These are phyloP conservation scores for Excalfactoria chinensis DNA, from an alignment of 2,113 vertebrate genomes.

Conservation along the genomic window DNA sequence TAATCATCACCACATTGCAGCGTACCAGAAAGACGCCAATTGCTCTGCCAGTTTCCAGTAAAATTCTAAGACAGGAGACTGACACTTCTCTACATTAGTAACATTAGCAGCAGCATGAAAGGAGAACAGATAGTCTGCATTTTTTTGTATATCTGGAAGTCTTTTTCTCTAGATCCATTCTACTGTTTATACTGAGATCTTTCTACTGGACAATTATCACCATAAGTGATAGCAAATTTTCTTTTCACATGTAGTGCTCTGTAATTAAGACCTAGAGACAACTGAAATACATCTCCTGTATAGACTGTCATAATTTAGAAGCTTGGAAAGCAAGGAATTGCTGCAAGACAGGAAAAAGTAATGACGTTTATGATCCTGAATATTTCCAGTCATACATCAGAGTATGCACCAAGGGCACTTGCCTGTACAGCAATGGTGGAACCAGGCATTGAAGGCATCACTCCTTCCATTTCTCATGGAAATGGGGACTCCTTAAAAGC, in stretches of 20 bases:
- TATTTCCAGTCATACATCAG: not conserved
- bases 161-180: not conserved
- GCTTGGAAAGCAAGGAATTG: not conserved
- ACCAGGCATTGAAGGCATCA: rapidly evolving
- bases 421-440: not conserved
- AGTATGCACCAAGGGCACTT: not conserved
- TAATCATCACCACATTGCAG: not conserved
- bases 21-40: not conserved
- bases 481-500: not conserved
- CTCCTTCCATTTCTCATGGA: not conserved
- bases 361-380: not conserved
- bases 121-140: not conserved
- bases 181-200: not conserved
- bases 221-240: not conserved
- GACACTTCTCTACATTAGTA: not conserved
- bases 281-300: not conserved
- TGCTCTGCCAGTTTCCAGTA: not conserved
- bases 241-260: not conserved
- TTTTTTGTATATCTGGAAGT: not conserved
- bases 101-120: not conserved
- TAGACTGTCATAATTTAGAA: not conserved
- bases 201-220: not conserved
- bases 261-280: not conserved
- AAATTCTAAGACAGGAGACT: conserved; percentile 7
- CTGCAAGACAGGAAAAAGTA: not conserved